A percentile compares a stretch with the other conserved stretches of the same genome.
Conservation (phyloP, 2,113 vertebrate genomes). For the Desmodus rotundus region DNA sequence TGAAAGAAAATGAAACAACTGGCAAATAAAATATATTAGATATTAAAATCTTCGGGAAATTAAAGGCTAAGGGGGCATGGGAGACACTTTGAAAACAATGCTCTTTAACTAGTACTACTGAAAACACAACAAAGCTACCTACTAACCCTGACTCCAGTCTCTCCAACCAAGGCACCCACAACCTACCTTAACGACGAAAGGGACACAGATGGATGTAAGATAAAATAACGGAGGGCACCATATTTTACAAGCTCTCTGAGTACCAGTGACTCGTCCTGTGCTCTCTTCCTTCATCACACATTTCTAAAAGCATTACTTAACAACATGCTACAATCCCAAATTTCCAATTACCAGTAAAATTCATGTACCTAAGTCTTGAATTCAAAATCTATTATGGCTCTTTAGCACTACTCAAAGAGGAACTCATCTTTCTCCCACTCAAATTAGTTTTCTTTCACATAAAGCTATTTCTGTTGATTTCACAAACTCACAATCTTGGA, state of each 20-base stretch:
- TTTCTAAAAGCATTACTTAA: conserved; percentile 35
- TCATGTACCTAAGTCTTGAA: neutral
- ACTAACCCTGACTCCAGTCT: neutral
- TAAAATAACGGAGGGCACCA: neutral
- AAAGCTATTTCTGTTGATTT: conserved; percentile 13
- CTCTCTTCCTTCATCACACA: neutral
- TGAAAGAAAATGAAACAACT: neutral
- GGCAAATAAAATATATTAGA: neutral
- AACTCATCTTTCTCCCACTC: neutral
- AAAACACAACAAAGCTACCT: neutral
- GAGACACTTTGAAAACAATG: neutral
- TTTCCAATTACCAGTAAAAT: conserved; percentile 1
- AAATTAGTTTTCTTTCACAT: conserved; percentile 23
- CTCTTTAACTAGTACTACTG: neutral
- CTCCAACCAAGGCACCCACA: neutral
- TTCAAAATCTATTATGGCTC: neutral
- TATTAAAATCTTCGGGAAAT: conserved; percentile 7
- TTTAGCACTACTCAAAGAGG: conserved; percentile 27
- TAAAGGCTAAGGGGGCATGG: neutral
- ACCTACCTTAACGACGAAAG: neutral
- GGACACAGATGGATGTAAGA: neutral
- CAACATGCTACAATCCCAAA: conserved; percentile 16
- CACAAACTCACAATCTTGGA: conserved; percentile 13
- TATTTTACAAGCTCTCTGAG: neutral
- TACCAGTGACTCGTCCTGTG: neutral